Conservation (phyloP, 37 sponge, comb jelly and placozoan species). For the Axinella damicornis region DNA sequence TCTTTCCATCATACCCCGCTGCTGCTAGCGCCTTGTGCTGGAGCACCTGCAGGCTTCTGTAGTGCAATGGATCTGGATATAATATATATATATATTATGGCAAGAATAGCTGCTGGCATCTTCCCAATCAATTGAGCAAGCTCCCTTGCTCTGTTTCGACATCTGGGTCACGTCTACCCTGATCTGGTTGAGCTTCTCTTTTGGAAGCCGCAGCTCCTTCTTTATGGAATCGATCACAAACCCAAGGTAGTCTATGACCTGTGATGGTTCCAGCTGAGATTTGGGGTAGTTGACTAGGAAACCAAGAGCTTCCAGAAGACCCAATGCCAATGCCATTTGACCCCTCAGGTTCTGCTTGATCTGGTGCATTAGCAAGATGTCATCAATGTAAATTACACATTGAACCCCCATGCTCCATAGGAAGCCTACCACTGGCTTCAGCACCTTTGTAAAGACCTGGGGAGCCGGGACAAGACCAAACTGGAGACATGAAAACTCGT, state of each 20-base stretch:
- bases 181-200: slow-evolving; percentile 14
- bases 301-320: background rate
- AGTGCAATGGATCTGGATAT: slow-evolving; percentile 28
- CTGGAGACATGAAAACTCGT: background rate
- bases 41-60: slow-evolving; percentile 3
- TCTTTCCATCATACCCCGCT: background rate
- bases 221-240: background rate
- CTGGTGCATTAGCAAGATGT: slow-evolving; percentile 4
- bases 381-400: background rate
- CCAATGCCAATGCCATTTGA: background rate
- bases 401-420: background rate
- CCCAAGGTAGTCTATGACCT: slow-evolving; percentile 1
- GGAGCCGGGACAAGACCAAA: slow-evolving; percentile 1
- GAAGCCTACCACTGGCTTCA: slow-evolving; percentile 9
- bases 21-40: slow-evolving; percentile 5
- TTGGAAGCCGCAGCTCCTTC: background rate
- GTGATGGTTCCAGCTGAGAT: background rate
- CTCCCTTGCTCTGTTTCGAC: background rate
- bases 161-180: background rate
- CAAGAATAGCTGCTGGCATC: slow-evolving; percentile 13
- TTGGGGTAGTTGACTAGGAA: background rate
- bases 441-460: slow-evolving; percentile 3
- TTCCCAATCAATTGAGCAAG: slow-evolving; percentile 16
- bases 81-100: no score
- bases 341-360: no score